Percentiles rank a stretch among this genome's conserved stretches.
Evolutionary conservation across 2,888 invertebrate species (phyloP).

Genomic region (Ormia ochracea): DNA sequence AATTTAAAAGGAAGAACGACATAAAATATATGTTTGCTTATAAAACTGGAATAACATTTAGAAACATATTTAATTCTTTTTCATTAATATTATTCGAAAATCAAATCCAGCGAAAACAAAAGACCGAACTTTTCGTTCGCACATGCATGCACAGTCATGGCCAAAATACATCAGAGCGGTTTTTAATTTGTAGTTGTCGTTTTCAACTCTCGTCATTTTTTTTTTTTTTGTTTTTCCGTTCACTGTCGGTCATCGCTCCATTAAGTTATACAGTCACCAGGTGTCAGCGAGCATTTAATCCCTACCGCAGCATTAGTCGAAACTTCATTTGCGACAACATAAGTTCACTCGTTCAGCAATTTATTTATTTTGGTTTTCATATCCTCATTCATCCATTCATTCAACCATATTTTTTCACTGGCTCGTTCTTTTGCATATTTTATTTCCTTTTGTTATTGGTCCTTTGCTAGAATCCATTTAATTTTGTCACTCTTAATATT

Average conservation of each 20-base stretch:
- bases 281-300: slow-evolving; percentile 56
- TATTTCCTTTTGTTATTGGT: slow-evolving; percentile 18
- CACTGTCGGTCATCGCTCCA: slow-evolving; percentile 31
- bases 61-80: no score
- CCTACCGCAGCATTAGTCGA: slow-evolving; percentile 50
- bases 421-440: background rate
- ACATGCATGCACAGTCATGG: background rate
- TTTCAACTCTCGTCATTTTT: no score
- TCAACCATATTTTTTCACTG: background rate
- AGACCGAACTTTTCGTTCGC: no score
- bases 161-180: slow-evolving; percentile 9
- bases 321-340: slow-evolving; percentile 47
- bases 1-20: no score
- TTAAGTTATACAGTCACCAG: slow-evolving; percentile 44
- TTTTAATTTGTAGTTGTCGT: background rate
- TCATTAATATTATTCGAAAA: no score
- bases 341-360: slow-evolving; percentile 30
- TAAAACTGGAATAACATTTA: no score
- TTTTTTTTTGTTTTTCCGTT: background rate
- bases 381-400: background rate
- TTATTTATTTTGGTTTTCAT: slow-evolving; percentile 19
- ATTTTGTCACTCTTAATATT: background rate
- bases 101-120: no score
- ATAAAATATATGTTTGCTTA: no score
- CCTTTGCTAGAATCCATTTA: background rate